Evolutionary conservation across 2,797 vertebrate species (phyloP).

Genomic region (Enteromius mattozi): DNA sequence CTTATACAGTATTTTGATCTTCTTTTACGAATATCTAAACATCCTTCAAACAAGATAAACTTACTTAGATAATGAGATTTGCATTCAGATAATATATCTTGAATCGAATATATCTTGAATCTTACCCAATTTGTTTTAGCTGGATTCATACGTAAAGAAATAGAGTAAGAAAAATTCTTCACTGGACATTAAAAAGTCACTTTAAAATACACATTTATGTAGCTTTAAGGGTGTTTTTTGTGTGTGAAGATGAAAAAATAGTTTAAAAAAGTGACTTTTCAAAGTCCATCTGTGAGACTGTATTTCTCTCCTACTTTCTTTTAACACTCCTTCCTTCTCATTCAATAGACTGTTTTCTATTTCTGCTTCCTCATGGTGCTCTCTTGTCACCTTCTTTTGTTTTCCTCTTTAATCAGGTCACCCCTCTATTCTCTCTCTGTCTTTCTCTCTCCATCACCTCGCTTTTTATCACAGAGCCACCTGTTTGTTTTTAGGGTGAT

Average conservation of each 20-base stretch:
- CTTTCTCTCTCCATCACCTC: slow-evolving; percentile 63
- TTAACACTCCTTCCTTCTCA: neutral
- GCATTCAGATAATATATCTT: neutral
- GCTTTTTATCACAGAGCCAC: slow-evolving; percentile 33
- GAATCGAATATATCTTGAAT: neutral
- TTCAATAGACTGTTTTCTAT: slow-evolving; percentile 23
- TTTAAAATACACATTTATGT: neutral
- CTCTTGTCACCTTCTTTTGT: slow-evolving; percentile 28
- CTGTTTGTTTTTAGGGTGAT: slow-evolving; percentile 49
- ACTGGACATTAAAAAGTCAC: neutral
- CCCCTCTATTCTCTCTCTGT: slow-evolving; percentile 57
- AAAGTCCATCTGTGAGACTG: neutral
- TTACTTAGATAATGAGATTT: slow-evolving; percentile 4
- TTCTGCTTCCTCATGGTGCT: slow-evolving; percentile 26
- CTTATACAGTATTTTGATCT: neutral
- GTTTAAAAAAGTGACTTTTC: neutral
- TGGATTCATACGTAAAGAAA: neutral
- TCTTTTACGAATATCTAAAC: slow-evolving; percentile 7
- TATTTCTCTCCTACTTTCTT: neutral
- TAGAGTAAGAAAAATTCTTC: neutral
- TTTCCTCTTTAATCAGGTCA: slow-evolving; percentile 55
- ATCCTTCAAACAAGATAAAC: neutral
- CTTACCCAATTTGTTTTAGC: neutral
- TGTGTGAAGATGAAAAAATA: neutral
- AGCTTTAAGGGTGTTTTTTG: neutral